Base-by-base conservation (phyloP, 2,888 invertebrate genomes). In the Drosophila anomelani region DNA sequence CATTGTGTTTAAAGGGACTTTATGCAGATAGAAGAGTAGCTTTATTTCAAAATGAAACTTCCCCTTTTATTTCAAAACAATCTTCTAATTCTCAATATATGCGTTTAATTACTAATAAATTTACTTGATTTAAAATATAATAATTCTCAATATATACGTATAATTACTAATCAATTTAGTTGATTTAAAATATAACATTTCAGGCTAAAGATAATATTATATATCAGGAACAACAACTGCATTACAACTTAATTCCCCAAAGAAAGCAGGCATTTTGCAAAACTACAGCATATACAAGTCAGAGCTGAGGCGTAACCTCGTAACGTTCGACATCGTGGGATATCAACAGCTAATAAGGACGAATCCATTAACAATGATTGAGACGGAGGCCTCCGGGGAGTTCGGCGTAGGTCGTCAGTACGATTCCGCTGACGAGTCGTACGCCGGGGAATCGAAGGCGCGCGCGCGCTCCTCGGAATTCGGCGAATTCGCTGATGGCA, bases 391-490 rank as follows among this genome's bases (percentile, higher is more conserved):
- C 81, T 70, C 72, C 66, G 56, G 62, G 54, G 66, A 84, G 71
- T 85, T 86, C 79, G 66, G n/a, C 63, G 66, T 84, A 80, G 83
- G 55, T 55, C 44, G 59, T 68, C 68, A 70, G 75, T 72, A 66
- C 47, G 55, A 78, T 70, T 75, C 77, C 71, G 59, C 17, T 76
- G 62, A 58, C 64, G 63, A 75, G 88, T 78, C 89, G 87, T 83
- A 87, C 91, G 91, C 80, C 80, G 60, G 68, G 75, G 75, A 75
- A 76, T 84, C 74, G 55, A 64, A 79, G 84, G 75, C 90, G 89
- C 83, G 82, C 83, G 82, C 81, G 90, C 80, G 89, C 89, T 78
- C 63, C 56, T 41, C 60, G 74, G 54, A 81, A 76, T 90, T 91
- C 89, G 77, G 69, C 82, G 90, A 90, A 91, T 76, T 66, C 38